phyloP scores from a whole-genome alignment of 2,113 vertebrate species.

The Ondatra zibethicus region DNA sequence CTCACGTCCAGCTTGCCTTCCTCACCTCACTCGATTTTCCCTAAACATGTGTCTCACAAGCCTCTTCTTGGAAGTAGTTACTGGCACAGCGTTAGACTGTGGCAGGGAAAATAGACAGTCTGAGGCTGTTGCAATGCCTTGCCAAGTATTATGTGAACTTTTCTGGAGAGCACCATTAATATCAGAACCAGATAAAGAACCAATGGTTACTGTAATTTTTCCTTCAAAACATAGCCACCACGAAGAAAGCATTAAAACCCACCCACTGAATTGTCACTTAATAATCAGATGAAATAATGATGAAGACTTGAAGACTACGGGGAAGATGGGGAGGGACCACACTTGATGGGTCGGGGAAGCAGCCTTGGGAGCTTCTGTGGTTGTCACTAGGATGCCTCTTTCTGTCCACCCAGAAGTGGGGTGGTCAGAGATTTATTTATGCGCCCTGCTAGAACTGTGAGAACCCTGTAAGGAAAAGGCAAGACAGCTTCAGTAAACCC shows the following conservation, averaged over 20 bases:
- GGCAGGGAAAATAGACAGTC: neutral
- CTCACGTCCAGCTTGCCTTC: neutral
- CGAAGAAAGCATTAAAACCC: neutral
- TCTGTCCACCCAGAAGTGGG: neutral
- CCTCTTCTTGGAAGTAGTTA: neutral
- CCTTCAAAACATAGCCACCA: neutral
- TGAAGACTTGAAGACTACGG: neutral
- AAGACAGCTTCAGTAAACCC: neutral
- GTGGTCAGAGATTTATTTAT: neutral
- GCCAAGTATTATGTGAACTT: neutral
- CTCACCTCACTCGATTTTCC: neutral
- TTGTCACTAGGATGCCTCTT: neutral
- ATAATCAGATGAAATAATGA: neutral
- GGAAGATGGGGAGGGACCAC: neutral
- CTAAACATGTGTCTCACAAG: neutral
- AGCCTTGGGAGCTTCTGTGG: neutral
- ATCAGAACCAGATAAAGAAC: neutral
- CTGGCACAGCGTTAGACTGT: no score
- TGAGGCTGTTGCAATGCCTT: neutral
- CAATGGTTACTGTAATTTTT: neutral
- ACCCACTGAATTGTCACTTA: neutral
- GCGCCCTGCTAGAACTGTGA: neutral
- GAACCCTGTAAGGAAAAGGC: neutral
- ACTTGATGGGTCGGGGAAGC: neutral
- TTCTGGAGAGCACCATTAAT: neutral